Percentiles rank a stretch among this genome's conserved stretches.
phyloP scores from a whole-genome alignment of 2,888 invertebrate species.

The Trypoxylon attenuatum region DNA sequence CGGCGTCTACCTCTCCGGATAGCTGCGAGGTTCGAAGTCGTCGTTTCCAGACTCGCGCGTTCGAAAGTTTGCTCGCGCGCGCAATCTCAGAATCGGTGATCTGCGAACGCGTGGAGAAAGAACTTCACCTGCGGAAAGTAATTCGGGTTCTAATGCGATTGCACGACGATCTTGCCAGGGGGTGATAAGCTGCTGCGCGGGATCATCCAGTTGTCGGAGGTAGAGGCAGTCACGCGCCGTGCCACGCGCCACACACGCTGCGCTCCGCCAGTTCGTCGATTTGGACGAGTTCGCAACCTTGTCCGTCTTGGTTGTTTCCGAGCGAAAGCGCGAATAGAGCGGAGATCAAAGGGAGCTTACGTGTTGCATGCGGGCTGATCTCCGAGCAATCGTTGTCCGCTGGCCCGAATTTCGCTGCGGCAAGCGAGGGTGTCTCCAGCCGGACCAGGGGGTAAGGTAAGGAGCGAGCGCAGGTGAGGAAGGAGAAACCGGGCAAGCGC shows the following conservation, averaged over 20 bases:
- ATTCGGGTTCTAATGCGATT: neutral
- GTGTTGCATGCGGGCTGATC: neutral
- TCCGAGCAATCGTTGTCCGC: too few species aligned
- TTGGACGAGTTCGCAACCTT: constrained; percentile 23
- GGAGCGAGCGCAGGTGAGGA: constrained; percentile 38
- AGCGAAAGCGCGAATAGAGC: too few species aligned
- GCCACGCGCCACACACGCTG: constrained; percentile 35
- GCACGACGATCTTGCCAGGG: neutral
- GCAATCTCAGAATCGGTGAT: neutral
- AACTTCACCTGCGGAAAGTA: too few species aligned
- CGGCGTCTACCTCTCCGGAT: constrained; percentile 36
- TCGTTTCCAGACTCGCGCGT: constrained; percentile 6
- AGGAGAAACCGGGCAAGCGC: constrained; percentile 45
- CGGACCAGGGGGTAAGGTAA: constrained; percentile 10
- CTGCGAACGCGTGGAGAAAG: too few species aligned
- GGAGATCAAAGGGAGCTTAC: neutral
- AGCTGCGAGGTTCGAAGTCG: constrained; percentile 10
- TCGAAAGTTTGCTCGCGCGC: constrained; percentile 1
- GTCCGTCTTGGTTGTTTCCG: constrained; percentile 10
- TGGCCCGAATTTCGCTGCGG: too few species aligned
- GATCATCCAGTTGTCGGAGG: neutral
- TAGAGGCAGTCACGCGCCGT: constrained; percentile 32
- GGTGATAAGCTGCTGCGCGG: neutral
- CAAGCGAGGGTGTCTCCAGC: too few species aligned
- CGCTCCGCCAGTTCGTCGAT: too few species aligned